Conservation (phyloP, 92 coral and sea anemone species). For the Siderastrea radians region DNA sequence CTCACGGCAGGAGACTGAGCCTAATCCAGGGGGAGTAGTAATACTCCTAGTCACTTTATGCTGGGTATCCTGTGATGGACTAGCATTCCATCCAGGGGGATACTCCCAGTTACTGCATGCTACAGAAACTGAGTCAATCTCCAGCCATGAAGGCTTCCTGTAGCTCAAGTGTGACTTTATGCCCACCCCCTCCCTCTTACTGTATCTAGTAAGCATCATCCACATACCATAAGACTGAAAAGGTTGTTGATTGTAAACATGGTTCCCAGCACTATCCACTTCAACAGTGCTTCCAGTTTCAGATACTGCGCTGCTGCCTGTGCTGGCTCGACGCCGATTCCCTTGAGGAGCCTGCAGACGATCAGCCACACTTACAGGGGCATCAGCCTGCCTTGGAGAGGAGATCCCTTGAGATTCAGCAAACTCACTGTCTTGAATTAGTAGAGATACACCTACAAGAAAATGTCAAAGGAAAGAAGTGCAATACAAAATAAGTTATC, state of each 20-base stretch:
- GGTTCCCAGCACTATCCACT: constrained; percentile 41
- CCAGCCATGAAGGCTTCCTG: too few species aligned
- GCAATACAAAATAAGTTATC: background rate
- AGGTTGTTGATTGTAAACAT: constrained; percentile 53
- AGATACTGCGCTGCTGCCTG: constrained; percentile 76
- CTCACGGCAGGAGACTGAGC: too few species aligned
- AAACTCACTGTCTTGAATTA: constrained; percentile 93
- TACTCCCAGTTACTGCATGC: too few species aligned
- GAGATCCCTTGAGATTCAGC: constrained; percentile 76
- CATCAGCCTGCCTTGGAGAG: constrained; percentile 40
- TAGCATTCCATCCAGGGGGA: too few species aligned
- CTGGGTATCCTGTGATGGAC: too few species aligned
- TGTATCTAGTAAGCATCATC: background rate
- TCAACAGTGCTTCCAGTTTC: constrained; percentile 68
- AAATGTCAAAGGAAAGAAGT: background rate
- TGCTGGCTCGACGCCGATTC: constrained; percentile 75
- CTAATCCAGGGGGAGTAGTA: too few species aligned
- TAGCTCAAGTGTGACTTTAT: too few species aligned
- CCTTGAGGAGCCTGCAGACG: constrained; percentile 36
- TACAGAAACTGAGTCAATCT: too few species aligned
- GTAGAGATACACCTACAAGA: constrained; percentile 77
- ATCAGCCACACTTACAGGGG: constrained; percentile 12
- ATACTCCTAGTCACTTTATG: too few species aligned
- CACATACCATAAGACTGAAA: constrained; percentile 79
- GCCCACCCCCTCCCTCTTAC: too few species aligned